These are phyloP conservation scores for Epinotia brunnichana DNA, from an alignment of 2,888 invertebrate genomes.

Conservation along the genomic window DNA sequence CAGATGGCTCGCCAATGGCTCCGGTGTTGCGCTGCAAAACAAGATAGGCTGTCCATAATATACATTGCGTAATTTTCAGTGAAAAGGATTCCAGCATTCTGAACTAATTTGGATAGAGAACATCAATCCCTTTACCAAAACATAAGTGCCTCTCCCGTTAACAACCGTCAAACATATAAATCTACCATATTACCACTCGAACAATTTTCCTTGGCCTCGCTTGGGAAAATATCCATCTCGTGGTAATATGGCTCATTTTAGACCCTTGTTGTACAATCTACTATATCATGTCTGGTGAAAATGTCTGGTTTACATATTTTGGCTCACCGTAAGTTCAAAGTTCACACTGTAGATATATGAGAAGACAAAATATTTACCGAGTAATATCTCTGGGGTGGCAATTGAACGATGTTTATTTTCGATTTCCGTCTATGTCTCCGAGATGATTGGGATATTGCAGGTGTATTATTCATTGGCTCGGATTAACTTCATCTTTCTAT, in stretches of 20 bases:
- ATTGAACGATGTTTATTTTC: neutral
- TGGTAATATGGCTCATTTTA: too few relatives aligned
- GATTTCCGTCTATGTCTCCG: neutral
- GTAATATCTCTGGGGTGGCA: neutral
- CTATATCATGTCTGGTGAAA: too few relatives aligned
- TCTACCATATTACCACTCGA: too few relatives aligned
- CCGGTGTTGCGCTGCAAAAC: too few relatives aligned
- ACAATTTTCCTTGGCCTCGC: too few relatives aligned
- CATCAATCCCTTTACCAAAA: neutral
- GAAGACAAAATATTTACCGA: neutral
- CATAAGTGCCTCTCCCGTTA: slow-evolving; percentile 21
- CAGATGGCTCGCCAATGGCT: too few relatives aligned
- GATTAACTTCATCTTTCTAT: neutral
- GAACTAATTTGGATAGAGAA: slow-evolving; percentile 11
- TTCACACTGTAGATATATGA: neutral
- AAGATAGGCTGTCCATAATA: too few relatives aligned
- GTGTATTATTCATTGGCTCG: neutral
- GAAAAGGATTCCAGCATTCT: neutral
- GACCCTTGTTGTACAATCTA: too few relatives aligned
- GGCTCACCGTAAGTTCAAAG: neutral
- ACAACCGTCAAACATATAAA: slow-evolving; percentile 1
- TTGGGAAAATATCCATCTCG: too few relatives aligned
- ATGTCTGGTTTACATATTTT: too few relatives aligned
- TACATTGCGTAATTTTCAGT: neutral
- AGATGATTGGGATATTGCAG: neutral